A percentile compares a stretch with the other conserved stretches of the same genome.
Conservation (phyloP, 2,888 invertebrate species). For the Lasioglossum malachurum region DNA sequence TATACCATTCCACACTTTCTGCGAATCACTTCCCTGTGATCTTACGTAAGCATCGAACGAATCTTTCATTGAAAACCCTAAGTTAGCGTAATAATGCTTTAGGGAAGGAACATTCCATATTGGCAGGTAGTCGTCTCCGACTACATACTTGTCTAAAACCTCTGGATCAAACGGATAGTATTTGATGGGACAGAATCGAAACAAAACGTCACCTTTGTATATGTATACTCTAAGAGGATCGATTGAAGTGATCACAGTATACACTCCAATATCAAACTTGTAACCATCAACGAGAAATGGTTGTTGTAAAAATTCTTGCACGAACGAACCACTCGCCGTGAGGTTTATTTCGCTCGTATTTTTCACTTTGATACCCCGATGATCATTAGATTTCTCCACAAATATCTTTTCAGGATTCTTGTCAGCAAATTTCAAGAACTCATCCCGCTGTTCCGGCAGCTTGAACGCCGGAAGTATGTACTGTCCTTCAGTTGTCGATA, state of each 20-base stretch:
- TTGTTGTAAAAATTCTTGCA: constrained; percentile 95
- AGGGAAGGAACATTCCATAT: constrained; percentile 96
- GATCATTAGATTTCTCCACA: constrained; percentile 96
- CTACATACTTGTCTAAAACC: constrained; percentile 95
- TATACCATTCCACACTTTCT: constrained; percentile 92
- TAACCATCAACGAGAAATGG: constrained; percentile 96
- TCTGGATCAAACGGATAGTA: constrained; percentile 96
- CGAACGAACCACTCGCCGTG: constrained; percentile 90
- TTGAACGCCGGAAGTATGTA: constrained; percentile 96
- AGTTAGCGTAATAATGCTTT: constrained; percentile 88
- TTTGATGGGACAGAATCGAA: constrained; percentile 95
- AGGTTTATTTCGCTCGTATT: constrained; percentile 90
- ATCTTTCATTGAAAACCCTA: constrained; percentile 94
- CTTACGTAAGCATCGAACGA: constrained; percentile 92
- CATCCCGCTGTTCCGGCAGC: constrained; percentile 91
- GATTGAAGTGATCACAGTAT: constrained; percentile 95
- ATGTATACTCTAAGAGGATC: constrained; percentile 95
- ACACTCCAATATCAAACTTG: constrained; percentile 99
- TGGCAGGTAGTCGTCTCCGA: constrained; percentile 97
- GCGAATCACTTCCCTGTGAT: constrained; percentile 89
- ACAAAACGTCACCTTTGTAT: constrained; percentile 94
- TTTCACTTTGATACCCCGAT: constrained; percentile 93
- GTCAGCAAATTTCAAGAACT: constrained; percentile 89
- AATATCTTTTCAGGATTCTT: constrained; percentile 90
- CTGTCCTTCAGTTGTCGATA: constrained; percentile 92